Evolutionary conservation across 2,113 vertebrate genomes (phyloP), one percentile per base, ranked within the genome.

Genomic region (Rutilus rutilus): DNA sequence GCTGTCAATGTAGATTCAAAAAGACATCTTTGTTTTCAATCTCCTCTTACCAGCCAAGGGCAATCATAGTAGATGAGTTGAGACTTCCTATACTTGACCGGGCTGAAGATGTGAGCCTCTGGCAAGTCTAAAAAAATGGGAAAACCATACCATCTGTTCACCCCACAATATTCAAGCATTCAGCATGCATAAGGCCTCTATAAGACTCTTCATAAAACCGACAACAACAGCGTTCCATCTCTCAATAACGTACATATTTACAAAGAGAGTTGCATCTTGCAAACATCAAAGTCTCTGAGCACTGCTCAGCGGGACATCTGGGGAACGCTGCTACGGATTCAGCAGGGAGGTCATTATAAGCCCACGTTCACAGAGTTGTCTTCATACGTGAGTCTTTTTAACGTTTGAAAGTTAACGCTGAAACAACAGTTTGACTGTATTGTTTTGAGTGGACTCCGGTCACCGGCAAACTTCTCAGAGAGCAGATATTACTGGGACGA

Each of bases 341-440:
- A 91, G 93, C 89, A 89, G 94, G 93, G 94, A 95, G 93, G 94
- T 95, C 94, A 92, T 94, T 94, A 94, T 85, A 87, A 82, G 93
- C 91, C 91, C 89, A 88, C 91, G 89, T 92, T 93, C 91, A 93
- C 83, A 57, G 85, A 84, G 82, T 75, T 1, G 78, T 87, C 87
- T 86, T 89, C 85, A 89, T 86, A 85, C 86, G 85, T 78, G 65
- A 82, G 87, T 85, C 90, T 87, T 88, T 87, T 92, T 90, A 93
- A 88, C 87, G 82, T 89, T 88, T 90, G 88, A 89, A 92, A 91
- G 87, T 88, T 84, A 87, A 87, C 47, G 67, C 89, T 65, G 86
- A 90, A 87, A 90, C 91, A 89, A 85, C 90, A 92, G 87, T 90
- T 88, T 88, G 89, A 88, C 82, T 85, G 85, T 85, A 90, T 82